Percentiles rank a stretch among this genome's conserved stretches.
Evolutionary conservation across 2,888 invertebrate genomes (phyloP).

Genomic region (Orthosia incerta): DNA sequence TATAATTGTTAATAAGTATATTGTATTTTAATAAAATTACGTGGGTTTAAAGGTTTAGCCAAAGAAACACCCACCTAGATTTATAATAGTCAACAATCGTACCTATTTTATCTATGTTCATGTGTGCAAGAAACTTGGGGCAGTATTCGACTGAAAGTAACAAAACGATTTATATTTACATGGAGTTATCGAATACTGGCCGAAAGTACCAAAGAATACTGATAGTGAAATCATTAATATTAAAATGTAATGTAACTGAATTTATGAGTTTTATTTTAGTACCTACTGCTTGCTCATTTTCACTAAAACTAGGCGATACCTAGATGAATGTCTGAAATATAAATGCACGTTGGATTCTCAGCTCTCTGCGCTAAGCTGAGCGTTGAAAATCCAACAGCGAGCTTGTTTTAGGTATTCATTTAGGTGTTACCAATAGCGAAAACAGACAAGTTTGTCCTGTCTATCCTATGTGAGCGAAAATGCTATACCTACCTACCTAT

Average conservation of each 20-base stretch:
- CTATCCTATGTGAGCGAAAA: no score
- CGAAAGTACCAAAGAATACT: conserved; percentile 78
- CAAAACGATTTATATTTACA: conserved; percentile 42
- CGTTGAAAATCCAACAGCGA: no score
- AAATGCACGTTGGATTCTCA: no score
- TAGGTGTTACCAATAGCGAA: no score
- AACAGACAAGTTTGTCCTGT: no score
- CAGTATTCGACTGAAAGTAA: conserved; percentile 54
- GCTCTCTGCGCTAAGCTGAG: no score
- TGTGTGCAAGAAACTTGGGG: conserved; percentile 57
- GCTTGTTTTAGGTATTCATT: no score
- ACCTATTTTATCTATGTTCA: conserved; percentile 46
- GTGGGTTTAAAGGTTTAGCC: conserved; percentile 70
- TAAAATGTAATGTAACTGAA: conserved; percentile 56
- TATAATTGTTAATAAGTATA: background rate
- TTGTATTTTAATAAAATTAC: conserved; percentile 13
- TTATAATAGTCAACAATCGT: conserved; percentile 50
- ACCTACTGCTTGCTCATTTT: background rate
- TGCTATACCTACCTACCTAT: no score
- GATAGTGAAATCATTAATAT: conserved; percentile 68
- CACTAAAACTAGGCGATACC: no score
- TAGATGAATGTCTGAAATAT: no score
- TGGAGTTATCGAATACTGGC: conserved; percentile 66
- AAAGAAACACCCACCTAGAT: conserved; percentile 74
- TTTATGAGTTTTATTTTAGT: conserved; percentile 40